Percentiles rank a stretch among this genome's conserved stretches.
Conservation (phyloP, 2,113 vertebrate species). For the Oryzias melastigma region DNA sequence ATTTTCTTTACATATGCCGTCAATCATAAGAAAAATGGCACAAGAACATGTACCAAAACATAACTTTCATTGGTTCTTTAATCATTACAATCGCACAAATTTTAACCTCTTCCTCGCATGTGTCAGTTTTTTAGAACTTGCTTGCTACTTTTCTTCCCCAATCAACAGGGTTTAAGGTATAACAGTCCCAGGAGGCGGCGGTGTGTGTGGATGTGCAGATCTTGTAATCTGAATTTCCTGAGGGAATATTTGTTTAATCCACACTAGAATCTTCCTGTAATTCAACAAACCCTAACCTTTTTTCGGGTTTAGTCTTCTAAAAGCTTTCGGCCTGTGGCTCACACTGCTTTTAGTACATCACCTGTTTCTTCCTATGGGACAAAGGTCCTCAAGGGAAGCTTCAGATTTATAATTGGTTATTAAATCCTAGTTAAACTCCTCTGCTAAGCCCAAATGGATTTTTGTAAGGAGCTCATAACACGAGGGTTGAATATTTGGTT, state of each 20-base stretch:
- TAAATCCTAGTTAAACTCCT: not conserved
- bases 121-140: too few species aligned
- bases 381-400: not conserved
- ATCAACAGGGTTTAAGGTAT: too few species aligned
- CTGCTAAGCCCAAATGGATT: not conserved
- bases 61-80: not conserved
- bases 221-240: not conserved
- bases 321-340: not conserved
- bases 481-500: too few species aligned
- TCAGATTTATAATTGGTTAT: conserved; percentile 1
- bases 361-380: not conserved
- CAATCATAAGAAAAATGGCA: too few species aligned
- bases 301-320: conserved; percentile 4
- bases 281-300: too few species aligned
- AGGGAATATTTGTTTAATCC: not conserved
- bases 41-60: too few species aligned
- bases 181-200: too few species aligned
- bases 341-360: not conserved
- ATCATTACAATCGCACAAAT: not conserved
- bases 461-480: not conserved
- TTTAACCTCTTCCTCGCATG: not conserved
- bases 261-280: too few species aligned
- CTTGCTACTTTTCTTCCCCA: too few species aligned
- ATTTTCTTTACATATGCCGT: too few species aligned
- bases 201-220: too few species aligned